Conservation (phyloP, 2,888 invertebrate species). For the Temnothorax rugatulus region DNA sequence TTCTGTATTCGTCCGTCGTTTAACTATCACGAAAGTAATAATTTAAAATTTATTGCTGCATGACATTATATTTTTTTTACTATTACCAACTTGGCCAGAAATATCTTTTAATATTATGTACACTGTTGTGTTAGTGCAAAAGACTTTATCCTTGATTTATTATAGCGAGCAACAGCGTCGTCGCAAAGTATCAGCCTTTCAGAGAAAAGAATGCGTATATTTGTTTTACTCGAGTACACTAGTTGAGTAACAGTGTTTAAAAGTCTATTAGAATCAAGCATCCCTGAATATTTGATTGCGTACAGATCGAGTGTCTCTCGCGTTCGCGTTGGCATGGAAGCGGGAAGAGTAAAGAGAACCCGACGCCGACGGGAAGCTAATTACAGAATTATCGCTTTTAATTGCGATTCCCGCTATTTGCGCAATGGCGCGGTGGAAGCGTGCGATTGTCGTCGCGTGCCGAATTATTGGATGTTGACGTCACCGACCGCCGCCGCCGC, state of each 20-base stretch:
- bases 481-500: conserved; percentile 72
- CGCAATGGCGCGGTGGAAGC: conserved; percentile 73
- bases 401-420: conserved; percentile 82
- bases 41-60: neutral
- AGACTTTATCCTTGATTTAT: neutral
- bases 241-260: neutral
- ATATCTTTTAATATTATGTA: neutral
- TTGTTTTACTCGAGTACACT: conserved; percentile 18
- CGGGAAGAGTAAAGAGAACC: conserved; percentile 30
- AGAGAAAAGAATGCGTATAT: neutral
- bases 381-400: conserved; percentile 83
- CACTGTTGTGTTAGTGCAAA: neutral
- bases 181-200: neutral
- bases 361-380: conserved; percentile 76
- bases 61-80: neutral
- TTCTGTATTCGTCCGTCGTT: neutral
- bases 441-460: conserved; percentile 84
- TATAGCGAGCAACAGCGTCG: neutral
- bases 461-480: conserved; percentile 85
- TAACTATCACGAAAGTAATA: neutral
- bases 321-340: neutral
- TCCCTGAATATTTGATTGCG: conserved; percentile 14
- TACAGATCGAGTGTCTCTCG: conserved; percentile 12
- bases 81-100: neutral
- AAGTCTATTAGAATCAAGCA: conserved; percentile 19